Conservation (phyloP, 2,113 vertebrate species). For the Acrocephalus kingi region DNA sequence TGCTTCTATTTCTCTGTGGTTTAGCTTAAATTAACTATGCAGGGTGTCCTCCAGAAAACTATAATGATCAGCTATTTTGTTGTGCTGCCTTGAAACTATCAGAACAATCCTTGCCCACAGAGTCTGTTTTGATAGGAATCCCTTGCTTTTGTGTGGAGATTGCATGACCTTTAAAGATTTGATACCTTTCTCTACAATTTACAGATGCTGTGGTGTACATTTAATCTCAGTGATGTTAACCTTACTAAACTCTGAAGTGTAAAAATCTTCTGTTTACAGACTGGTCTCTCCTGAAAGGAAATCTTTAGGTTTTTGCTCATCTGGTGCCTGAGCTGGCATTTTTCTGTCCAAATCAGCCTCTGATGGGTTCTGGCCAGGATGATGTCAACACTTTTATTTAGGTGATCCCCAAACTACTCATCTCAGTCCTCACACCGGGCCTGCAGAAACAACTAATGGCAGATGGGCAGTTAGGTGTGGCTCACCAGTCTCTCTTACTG, state of each 20-base stretch:
- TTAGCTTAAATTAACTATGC: background rate
- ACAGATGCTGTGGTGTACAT: background rate
- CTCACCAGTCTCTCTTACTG: background rate
- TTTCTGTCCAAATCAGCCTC: background rate
- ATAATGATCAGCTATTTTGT: background rate
- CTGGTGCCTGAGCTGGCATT: background rate
- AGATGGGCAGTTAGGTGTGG: background rate
- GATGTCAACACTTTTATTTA: background rate
- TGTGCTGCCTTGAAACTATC: background rate
- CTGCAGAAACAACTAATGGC: background rate
- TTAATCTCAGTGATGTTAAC: background rate
- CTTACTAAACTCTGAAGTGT: background rate
- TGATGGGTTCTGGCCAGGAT: background rate
- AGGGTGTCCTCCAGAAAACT: background rate
- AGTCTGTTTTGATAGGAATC: background rate
- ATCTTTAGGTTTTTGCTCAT: background rate
- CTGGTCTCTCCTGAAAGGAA: background rate
- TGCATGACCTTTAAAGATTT: background rate
- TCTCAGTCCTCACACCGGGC: fast-evolving
- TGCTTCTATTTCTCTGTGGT: background rate
- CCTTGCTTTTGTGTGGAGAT: background rate
- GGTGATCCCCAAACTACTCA: background rate
- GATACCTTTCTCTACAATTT: background rate
- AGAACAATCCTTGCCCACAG: background rate
- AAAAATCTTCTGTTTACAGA: background rate